Base-by-base conservation (phyloP, 2,113 vertebrate genomes). In the Eulacestoma nigropectus region DNA sequence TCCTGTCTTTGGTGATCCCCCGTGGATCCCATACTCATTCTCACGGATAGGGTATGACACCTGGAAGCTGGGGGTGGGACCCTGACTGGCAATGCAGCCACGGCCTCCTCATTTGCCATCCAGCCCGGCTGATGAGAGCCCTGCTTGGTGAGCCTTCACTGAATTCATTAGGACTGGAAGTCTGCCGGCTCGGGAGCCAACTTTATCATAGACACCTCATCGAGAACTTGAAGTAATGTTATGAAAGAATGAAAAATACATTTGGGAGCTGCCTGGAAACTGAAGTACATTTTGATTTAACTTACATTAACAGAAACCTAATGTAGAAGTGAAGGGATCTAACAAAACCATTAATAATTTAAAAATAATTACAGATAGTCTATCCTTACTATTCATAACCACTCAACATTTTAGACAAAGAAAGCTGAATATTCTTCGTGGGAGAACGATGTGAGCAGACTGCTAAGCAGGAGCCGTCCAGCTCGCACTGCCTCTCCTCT, bases 341-440 rank as follows among this genome's bases (percentile, higher is more conserved):
- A 98, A 98, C 97, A 98, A 98, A 98, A 98, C 96, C 96, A 98
- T 98, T 98, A 98, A 98, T 98, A 98, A 98, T 98, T 98, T 97
- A 98, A 98, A 98, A 98, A 98, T 98, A 98, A 98, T 98, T 98
- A 98, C 97, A 97, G 97, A 98, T 98, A 96, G 97, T 95, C 98
- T 98, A 94, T 97, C 96, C 96, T 98, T 97, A 96, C 98, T 97
- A 97, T 98, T 98, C 98, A 98, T 97, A 98, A 97, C 97, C 97
- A 97, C 97, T 98, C 98, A 98, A 97, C 96, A 97, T 97, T 98
- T 98, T 97, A 98, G 98, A 98, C 97, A 98, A 98, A 98, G 98
- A 90, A 97, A 98, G 97, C 94, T 63, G 97, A 97, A 96, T 96
- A 97, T 92, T 96, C 97, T 98, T 97, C 84, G 29, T 95, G 95